A percentile compares a stretch with the other conserved stretches of the same genome.
phyloP scores from a whole-genome alignment of 2,888 invertebrate species.

The Ormyrus pomaceus region DNA sequence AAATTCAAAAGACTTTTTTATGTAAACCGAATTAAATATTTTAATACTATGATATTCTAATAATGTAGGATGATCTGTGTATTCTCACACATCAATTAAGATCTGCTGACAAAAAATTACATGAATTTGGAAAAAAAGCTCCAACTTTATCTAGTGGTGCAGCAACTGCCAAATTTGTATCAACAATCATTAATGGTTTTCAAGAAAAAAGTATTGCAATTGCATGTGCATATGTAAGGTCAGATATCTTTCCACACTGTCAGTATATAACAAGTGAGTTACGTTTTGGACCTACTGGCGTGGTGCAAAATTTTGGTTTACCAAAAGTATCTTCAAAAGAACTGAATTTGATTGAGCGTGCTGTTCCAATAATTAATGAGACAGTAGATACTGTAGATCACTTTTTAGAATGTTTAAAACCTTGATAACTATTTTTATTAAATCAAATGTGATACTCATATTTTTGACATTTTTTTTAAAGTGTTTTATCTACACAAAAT shows the following conservation, averaged over 20 bases:
- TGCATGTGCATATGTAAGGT: conserved; percentile 66
- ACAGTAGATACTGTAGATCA: conserved; percentile 59
- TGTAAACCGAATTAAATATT: not conserved
- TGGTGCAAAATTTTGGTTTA: conserved; percentile 64
- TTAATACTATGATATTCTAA: not conserved
- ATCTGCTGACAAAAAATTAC: conserved; percentile 62
- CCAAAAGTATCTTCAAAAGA: conserved; percentile 67
- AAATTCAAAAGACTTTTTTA: not conserved
- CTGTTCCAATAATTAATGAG: conserved; percentile 66
- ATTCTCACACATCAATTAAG: conserved; percentile 62
- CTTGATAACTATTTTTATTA: too few species aligned
- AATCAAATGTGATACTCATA: too few species aligned
- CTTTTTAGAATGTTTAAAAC: not conserved
- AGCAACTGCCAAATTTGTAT: conserved; percentile 67
- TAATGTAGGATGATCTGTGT: conserved; percentile 63
- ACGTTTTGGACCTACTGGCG: conserved; percentile 65
- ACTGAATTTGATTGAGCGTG: conserved; percentile 63
- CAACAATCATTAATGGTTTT: conserved; percentile 63
- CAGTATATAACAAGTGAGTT: conserved; percentile 67
- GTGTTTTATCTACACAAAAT: too few species aligned
- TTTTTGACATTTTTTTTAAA: too few species aligned
- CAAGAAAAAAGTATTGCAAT: conserved; percentile 61
- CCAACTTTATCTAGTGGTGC: conserved; percentile 64
- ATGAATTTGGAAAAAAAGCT: conserved; percentile 55
- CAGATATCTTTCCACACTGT: conserved; percentile 67